phyloP scores from a whole-genome alignment of 2,113 vertebrate genomes.

The Boulengeromyrus knoepffleri region DNA sequence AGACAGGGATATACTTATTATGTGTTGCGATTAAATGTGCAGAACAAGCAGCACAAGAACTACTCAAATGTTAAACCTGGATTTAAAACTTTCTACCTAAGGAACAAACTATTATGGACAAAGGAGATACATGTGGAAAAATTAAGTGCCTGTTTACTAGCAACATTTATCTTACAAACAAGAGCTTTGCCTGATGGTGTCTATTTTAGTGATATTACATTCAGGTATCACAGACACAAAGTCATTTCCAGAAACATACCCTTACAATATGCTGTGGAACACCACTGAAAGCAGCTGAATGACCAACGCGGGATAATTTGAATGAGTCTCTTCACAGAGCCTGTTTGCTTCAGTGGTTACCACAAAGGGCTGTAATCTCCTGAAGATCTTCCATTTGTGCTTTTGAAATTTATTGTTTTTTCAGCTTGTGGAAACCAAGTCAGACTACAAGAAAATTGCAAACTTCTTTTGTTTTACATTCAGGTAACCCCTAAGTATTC shows the following conservation, averaged over 20 bases:
- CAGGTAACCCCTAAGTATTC: background rate
- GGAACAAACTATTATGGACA: background rate
- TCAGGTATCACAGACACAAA: background rate
- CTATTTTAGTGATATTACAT: background rate
- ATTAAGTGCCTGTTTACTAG: background rate
- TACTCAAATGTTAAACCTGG: background rate
- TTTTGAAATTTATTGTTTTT: background rate
- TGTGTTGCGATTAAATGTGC: background rate
- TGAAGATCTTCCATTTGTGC: background rate
- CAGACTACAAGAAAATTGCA: background rate
- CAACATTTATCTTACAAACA: background rate
- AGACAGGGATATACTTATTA: background rate
- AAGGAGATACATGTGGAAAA: background rate
- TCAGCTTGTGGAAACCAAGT: background rate
- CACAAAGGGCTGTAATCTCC: background rate
- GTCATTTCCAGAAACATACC: slow-evolving; percentile 48
- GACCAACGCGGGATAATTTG: background rate
- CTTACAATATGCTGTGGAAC: slow-evolving; percentile 44
- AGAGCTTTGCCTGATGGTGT: background rate
- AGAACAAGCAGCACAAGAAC: background rate
- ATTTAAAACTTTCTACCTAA: background rate
- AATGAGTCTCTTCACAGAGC: background rate
- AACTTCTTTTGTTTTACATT: background rate
- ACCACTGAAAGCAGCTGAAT: slow-evolving; percentile 24
- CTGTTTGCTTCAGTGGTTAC: background rate